Evolutionary conservation across 1,140 invertebrate species (phyloP), one percentile per base, ranked within the genome.

Genomic region (Lepidurus apus): DNA sequence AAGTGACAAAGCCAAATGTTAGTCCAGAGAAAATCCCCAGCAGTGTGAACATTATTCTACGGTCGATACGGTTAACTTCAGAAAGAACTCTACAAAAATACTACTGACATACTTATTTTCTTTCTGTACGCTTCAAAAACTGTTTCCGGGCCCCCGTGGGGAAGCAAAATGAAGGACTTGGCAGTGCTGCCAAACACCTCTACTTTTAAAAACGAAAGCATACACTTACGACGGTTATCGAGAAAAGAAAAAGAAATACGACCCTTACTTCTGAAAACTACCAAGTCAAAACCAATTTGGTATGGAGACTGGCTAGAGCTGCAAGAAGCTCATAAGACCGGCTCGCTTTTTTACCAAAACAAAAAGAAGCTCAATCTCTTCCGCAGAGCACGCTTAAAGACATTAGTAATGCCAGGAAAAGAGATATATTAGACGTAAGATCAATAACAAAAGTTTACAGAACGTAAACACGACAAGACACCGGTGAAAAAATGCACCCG

Each of bases 241-340:
- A 9, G 6, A 17, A 17, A 65, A n/a, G 2, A 65, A 65, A 65
- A 65, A 65, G 53, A 21, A 65, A 7, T 65, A 65, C 34, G 53
- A 13, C 13, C 13, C 21, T 65, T 5, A 65, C 13, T 13, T n/a
- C 17, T n/a, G 53, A 65, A 65, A 17, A 11, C 6, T 65, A 65
- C 53, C 6, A 65, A 65, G 53, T 65, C 53, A 21, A 65, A 65
- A 65, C 53, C 53, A 65, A 65, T 65, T 65, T 65, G 53, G 17
- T 65, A 17, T 65, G 21, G 13, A 65, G 53, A 65, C 17, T 7
- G 21, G 53, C 8, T 65, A n/a, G 17, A 21, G 53, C 53, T 65
- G 21, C 53, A 13, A 7, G 53, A 65, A 65, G 53, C 21, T 21
- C 17, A 65, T 21, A 65, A 65, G 21, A 65, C 17, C 53, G 17